These are phyloP conservation scores for Cephonodes hylas DNA, from an alignment of 2,888 invertebrate genomes.

Conservation along the genomic window DNA sequence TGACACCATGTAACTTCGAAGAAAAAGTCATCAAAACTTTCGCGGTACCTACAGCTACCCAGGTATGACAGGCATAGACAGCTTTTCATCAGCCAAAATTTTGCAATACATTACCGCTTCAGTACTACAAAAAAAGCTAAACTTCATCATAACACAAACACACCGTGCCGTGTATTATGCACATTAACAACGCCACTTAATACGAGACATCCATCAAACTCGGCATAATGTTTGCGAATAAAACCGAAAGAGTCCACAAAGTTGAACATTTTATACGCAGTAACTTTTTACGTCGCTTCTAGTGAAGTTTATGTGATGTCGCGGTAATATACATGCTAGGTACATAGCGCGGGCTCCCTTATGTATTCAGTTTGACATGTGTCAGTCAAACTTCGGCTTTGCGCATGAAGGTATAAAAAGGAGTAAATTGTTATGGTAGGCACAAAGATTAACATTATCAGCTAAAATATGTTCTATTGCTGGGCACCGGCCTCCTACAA, in stretches of 20 bases:
- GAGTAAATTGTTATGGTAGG: too few relatives aligned
- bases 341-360: not conserved
- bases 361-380: not conserved
- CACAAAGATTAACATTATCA: too few relatives aligned
- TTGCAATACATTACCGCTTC: not conserved
- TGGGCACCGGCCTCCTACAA: too few relatives aligned
- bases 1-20: too few relatives aligned
- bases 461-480: too few relatives aligned
- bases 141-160: not conserved
- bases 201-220: constrained; percentile 9
- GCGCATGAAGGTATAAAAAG: not conserved
- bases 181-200: constrained; percentile 5
- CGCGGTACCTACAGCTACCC: too few relatives aligned
- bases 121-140: not conserved
- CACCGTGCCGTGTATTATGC: not conserved
- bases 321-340: not conserved
- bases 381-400: not conserved
- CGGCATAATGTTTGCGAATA: constrained; percentile 1
- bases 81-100: too few relatives aligned
- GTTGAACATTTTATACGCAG: constrained; percentile 11
- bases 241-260: constrained; percentile 3
- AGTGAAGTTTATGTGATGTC: constrained; percentile 4
- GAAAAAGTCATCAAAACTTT: too few relatives aligned
- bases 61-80: too few relatives aligned
- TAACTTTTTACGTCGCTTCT: constrained; percentile 15